Evolutionary conservation across 2,888 invertebrate genomes (phyloP), one percentile per base, ranked within the genome.

Genomic region (Ferdinandea cuprea): DNA sequence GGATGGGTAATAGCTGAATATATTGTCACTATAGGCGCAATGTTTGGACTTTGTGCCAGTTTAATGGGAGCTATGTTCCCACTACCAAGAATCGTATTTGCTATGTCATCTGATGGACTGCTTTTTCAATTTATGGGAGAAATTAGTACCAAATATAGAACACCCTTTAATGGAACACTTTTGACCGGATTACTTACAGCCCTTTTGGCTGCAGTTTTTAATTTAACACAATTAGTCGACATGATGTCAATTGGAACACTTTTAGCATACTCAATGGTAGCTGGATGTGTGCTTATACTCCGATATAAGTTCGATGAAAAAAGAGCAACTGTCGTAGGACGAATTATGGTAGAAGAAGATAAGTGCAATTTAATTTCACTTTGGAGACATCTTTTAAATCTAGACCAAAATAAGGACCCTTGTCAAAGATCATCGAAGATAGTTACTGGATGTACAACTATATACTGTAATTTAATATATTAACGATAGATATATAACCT

Each of bases 61-160:
- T 91, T 97, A 61, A 93, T 97, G 87, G 97, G 97, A 2, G 94
- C 96, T 0, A 95, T 97, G 93, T 97, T 95, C 88, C 96, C 97
- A 0, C 91, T 97, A 46, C 97, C 97, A 0, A 93, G 97, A 81
- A 95, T 97, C 59, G 94, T 97, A 56, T 97, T 97, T 91, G 95
- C 97, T 25, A 97, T 98, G 97, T 94, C 97, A 0, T 92, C 94
- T 8, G 97, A 98, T 89, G 97, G 97, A 0, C 91, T 98, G 21
- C 92, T 98, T 86, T 98, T 96, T 91, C 92, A 93, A 81, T 95
- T 72, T 6, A 91, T 96, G 90, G 95, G 96, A 0, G 92, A 92
- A 77, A 94, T 97, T 6, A 94, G 93, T 90, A 92, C 93, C 21
- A 92, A 93, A 85, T 96, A 95, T 88, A 95, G 96, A 86, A 96